Evolutionary conservation across 2,113 vertebrate genomes (phyloP).

Genomic region (Nestor notabilis): DNA sequence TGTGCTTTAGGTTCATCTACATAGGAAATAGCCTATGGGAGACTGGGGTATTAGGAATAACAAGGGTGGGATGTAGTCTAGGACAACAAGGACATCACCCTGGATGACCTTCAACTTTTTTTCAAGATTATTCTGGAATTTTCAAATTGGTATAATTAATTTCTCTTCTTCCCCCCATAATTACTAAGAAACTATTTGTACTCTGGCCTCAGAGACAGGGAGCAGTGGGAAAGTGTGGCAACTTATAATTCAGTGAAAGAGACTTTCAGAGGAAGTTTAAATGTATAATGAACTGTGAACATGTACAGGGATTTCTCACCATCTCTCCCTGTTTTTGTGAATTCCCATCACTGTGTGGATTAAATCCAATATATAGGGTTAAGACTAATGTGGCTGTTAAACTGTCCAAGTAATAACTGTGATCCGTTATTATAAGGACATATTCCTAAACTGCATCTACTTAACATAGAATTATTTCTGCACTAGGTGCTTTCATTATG

Average conservation of each 20-base stretch:
- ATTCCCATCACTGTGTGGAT: not conserved
- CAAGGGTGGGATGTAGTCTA: not conserved
- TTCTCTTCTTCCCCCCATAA: not conserved
- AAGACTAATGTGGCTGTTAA: not conserved
- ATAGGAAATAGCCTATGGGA: not conserved
- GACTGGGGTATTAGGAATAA: not conserved
- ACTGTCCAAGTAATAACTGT: not conserved
- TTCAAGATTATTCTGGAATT: not conserved
- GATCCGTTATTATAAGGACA: not conserved
- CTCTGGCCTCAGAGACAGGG: not conserved
- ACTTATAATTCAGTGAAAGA: constrained; percentile 29
- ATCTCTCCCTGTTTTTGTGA: not conserved
- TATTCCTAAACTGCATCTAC: not conserved
- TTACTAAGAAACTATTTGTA: not conserved
- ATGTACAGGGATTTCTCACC: not conserved
- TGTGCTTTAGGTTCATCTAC: not conserved
- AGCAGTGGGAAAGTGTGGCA: constrained; percentile 2
- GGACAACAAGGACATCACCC: not conserved
- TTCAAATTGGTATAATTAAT: not conserved
- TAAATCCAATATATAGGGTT: not conserved
- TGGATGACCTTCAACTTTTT: not conserved
- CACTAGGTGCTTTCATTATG: not conserved
- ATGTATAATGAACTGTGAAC: constrained; percentile 30
- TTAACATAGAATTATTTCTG: not conserved
- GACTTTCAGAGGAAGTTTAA: constrained; percentile 28